A percentile compares a stretch with the other conserved stretches of the same genome.
phyloP scores from a whole-genome alignment of 1,140 invertebrate genomes.

The Drosophila kohkoa region DNA sequence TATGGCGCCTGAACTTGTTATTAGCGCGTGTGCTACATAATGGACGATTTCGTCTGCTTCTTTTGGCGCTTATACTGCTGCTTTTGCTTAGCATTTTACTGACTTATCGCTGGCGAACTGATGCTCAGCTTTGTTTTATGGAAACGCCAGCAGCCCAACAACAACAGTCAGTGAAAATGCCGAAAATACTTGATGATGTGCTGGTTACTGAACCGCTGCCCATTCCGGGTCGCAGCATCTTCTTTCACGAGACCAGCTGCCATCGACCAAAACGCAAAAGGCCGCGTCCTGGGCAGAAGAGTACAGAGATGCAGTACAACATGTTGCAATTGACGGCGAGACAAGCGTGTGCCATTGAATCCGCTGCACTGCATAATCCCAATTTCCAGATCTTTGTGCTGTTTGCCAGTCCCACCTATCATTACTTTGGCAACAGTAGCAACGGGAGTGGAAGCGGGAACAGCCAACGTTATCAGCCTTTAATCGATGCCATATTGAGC shows the following conservation, averaged over 20 bases:
- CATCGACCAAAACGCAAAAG: constrained; percentile 21
- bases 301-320: constrained; percentile 24
- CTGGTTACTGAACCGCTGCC: constrained; percentile 63
- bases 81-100: constrained; percentile 29
- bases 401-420: constrained; percentile 85
- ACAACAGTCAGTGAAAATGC: not conserved
- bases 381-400: constrained; percentile 86
- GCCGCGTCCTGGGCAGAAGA: constrained; percentile 21
- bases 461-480: constrained; percentile 33
- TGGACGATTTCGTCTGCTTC: constrained; percentile 62
- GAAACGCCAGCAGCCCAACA: constrained; percentile 1
- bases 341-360: constrained; percentile 90
- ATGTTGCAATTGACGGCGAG: constrained; percentile 85
- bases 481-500: constrained; percentile 84
- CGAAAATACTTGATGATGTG: constrained; percentile 65
- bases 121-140: constrained; percentile 44
- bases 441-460: constrained; percentile 1
- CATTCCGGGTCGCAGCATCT: constrained; percentile 86
- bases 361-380: constrained; percentile 88
- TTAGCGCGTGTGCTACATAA: constrained; percentile 61
- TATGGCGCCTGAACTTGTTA: constrained; percentile 54
- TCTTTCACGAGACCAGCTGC: constrained; percentile 88
- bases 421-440: constrained; percentile 49
- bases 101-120: constrained; percentile 18
- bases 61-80: constrained; percentile 50